These are phyloP conservation scores for Sprattus sprattus DNA, from an alignment of 2,113 vertebrate genomes.

Conservation along the genomic window DNA sequence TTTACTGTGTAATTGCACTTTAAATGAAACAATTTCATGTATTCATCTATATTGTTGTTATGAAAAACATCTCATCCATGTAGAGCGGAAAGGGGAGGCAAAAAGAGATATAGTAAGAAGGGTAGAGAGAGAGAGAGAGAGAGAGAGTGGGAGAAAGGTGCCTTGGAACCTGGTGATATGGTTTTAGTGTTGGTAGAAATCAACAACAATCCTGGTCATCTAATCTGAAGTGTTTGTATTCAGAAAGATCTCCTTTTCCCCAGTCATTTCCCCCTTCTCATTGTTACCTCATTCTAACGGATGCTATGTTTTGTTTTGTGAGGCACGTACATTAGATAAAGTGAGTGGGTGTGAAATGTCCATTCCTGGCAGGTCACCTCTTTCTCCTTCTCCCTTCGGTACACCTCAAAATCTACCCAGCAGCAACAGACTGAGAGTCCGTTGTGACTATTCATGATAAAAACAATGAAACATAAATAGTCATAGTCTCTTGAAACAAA, in stretches of 20 bases:
- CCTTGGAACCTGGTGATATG: background rate
- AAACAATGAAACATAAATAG: background rate
- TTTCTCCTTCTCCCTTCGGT: background rate
- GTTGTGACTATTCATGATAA: background rate
- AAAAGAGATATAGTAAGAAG: too few relatives aligned
- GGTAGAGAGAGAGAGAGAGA: background rate
- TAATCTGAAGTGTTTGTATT: conserved; percentile 85
- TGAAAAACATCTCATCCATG: background rate
- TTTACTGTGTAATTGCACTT: background rate
- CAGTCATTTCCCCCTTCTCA: conserved; percentile 81
- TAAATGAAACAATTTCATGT: background rate
- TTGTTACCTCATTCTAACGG: conserved; percentile 86
- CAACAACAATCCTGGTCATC: conserved; percentile 45
- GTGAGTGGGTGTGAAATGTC: conserved; percentile 75
- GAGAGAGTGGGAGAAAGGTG: background rate
- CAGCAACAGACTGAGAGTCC: background rate
- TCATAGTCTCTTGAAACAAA: background rate
- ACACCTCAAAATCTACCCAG: background rate
- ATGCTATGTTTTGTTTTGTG: conserved; percentile 85
- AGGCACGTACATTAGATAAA: conserved; percentile 81
- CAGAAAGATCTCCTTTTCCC: conserved; percentile 70
- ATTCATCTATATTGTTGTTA: background rate
- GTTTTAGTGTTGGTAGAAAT: conserved; percentile 64
- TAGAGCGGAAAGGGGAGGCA: background rate
- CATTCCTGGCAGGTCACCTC: conserved; percentile 72